These are phyloP conservation scores for Arctia plantaginis DNA, from an alignment of 2,888 invertebrate genomes.

Conservation along the genomic window DNA sequence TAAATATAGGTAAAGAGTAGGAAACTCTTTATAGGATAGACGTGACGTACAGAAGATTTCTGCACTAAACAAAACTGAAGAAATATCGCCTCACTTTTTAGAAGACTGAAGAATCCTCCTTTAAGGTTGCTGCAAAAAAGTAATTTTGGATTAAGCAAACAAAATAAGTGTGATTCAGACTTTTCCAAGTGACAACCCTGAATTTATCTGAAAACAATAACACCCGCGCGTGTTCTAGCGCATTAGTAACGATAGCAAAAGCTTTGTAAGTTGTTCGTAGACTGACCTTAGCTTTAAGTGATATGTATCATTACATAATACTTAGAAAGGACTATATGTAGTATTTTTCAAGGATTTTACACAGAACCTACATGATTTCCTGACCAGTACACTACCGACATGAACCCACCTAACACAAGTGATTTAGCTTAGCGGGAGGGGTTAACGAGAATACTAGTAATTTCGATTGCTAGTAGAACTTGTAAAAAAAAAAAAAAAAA, in stretches of 20 bases:
- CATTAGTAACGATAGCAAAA: slow-evolving; percentile 30
- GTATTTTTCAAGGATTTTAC: not conserved
- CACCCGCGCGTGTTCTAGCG: slow-evolving; percentile 32
- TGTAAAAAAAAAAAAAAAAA: no score
- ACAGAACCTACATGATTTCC: not conserved
- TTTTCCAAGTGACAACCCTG: slow-evolving; percentile 33
- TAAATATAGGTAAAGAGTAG: not conserved
- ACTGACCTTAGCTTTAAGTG: slow-evolving; percentile 36
- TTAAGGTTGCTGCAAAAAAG: not conserved
- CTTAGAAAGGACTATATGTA: not conserved
- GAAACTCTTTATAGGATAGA: not conserved
- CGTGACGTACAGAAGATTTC: not conserved
- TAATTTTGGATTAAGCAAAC: not conserved
- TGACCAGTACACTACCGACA: no score
- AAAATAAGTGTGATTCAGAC: not conserved
- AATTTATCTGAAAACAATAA: slow-evolving; percentile 42
- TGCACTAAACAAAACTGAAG: not conserved
- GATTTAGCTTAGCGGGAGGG: no score
- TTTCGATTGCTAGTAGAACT: no score
- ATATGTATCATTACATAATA: slow-evolving; percentile 11
- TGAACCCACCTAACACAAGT: no score
- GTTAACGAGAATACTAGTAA: no score
- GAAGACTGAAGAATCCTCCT: not conserved
- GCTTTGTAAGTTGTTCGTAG: slow-evolving; percentile 18
- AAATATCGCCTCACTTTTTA: not conserved